Evolutionary conservation across 1,140 invertebrate genomes (phyloP), one percentile per base, ranked within the genome.

Genomic region (Pinna nobilis): DNA sequence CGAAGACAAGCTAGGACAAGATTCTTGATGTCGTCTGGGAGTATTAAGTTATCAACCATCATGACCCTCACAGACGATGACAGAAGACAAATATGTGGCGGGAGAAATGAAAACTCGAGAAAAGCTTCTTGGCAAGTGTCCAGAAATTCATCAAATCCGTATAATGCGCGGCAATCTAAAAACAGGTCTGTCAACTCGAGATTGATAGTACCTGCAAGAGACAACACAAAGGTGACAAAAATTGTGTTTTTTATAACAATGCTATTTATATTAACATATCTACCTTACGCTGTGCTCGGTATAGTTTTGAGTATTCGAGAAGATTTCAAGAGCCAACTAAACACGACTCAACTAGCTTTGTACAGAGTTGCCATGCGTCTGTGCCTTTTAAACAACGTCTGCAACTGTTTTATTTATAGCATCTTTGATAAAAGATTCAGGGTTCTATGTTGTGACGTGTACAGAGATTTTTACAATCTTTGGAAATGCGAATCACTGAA

Each of bases 331-430:
- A 20, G 30, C 3, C n/a, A 59, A n/a, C 33, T 59, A 33, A 59
- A 13, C 28, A 25, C 15, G 30, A 15, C 28, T 25, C 30, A 59
- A 59, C 23, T 59, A 35, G 37, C 30, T 59, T 18, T 59, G 23
- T 59, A 59, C 37, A 30, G 55, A n/a, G 15, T 59, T 33, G 7
- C 55, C 6, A 59, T 59, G 55, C 11, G 55, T n/a, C 32, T 59
- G 7, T 35, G 33, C 7, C 37, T 59, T n/a, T 1, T 59, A 15
- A 59, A 59, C 30, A 59, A 59, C 15, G 55, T 59, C 15, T 30
- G 33, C 23, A 59, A 59, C 30, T 59, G 55, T 33, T 59, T 59
- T 59, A 33, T 59, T 30, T 59, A 59, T 59, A 33, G 55, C 23
- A 59, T 59, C 37, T 59, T 59, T 18, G 55, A 59, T 32, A n/a